A percentile compares a stretch with the other conserved stretches of the same genome.
These are phyloP conservation scores for Strongylocentrotus purpuratus DNA, from an alignment of 35 echinoderm and acorn worm genomes.

Conservation along the genomic window DNA sequence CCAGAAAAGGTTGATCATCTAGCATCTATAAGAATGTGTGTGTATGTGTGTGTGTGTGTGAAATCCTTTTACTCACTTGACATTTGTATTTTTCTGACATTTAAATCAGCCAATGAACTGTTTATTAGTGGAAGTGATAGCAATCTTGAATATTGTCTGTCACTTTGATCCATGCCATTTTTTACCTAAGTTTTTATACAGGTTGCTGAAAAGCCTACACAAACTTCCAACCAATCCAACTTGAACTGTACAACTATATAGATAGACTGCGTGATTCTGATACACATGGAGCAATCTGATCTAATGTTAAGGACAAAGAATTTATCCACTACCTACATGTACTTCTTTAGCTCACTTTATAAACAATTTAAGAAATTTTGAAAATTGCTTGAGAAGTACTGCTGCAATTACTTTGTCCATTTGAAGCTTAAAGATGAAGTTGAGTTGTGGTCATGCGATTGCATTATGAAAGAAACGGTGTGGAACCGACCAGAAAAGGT, in stretches of 20 bases:
- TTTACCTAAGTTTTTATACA: background rate
- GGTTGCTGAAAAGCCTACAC: background rate
- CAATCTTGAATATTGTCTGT: background rate
- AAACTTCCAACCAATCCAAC: background rate
- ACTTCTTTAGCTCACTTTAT: too few species aligned
- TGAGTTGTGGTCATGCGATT: too few species aligned
- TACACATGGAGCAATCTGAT: background rate
- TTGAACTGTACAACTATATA: background rate
- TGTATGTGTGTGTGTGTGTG: too few species aligned
- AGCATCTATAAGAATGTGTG: too few species aligned
- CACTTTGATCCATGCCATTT: background rate
- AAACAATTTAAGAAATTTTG: too few species aligned
- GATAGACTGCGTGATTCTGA: background rate
- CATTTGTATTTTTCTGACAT: background rate
- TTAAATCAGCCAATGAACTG: background rate
- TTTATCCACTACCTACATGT: background rate
- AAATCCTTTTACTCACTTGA: background rate
- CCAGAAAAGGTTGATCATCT: too few species aligned
- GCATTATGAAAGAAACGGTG: too few species aligned
- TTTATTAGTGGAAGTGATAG: background rate
- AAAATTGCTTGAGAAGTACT: too few species aligned
- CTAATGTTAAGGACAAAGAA: background rate
- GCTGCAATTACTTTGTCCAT: too few species aligned
- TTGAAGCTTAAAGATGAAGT: too few species aligned
- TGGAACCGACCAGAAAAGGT: too few species aligned